Evolutionary conservation across 1,140 invertebrate species (phyloP), one percentile per base, ranked within the genome.

Genomic region (Cardiocondyla obscurior): DNA sequence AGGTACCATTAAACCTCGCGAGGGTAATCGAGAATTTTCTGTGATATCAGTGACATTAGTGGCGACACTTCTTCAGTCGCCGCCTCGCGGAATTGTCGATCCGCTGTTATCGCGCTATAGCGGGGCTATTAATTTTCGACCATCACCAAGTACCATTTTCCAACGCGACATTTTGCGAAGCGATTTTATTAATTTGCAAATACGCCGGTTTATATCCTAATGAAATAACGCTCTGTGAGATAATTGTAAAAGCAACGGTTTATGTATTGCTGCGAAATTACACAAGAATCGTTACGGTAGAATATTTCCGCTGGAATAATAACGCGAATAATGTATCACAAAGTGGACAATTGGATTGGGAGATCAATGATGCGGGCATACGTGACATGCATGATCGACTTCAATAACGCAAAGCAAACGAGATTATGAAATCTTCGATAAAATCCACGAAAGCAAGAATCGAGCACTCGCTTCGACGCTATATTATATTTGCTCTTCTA

Each of bases 1-100:
- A 84, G 65, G 70, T 81, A 72, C 76, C 64, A 81, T 84, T 72
- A 81, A n/a, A 84, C 77, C 57, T 51, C 57, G 42, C 8, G 77
- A 42, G 36, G 12, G 81, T 33, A 51, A 83, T 83, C 70, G 53
- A 57, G 25, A n/a, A 81, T 81, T 39, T 53, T 46, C 22, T 51
- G 73, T 22, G 12, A 7, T 19, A 16, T 28, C n/a, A 42, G 10
- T 39, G 33, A 39, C 42, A 33, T 19, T 19, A 7, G 12, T 19
- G 28, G 64, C 4, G 19, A 39, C 73, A 39, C n/a, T 53, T 22
- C 44, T 19, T 46, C 19, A 28, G 10, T 64, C 8, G 8, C 2
- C 28, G 19, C 53, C 16, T 65, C 42, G 12, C 16, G n/a, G 42
- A 6, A 36, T 36, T 64, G 42, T 64, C 30, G 49, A 33, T 4